Percentiles rank a stretch among this genome's conserved stretches.
Evolutionary conservation across 2,113 vertebrate genomes (phyloP).

Genomic region (Stictonetta naevosa): DNA sequence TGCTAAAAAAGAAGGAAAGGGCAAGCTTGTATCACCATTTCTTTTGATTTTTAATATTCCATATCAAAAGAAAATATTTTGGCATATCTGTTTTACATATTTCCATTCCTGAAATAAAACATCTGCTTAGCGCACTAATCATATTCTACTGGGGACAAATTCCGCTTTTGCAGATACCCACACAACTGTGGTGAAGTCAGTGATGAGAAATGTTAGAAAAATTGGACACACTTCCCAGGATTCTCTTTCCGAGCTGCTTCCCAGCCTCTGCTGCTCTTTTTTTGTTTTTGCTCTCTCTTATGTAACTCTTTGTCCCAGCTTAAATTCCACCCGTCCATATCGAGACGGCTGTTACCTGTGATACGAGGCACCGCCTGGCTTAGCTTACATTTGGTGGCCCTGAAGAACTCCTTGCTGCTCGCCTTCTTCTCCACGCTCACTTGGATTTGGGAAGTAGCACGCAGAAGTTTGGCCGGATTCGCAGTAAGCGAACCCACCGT

Average conservation of each 20-base stretch:
- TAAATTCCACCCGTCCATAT: too few relatives aligned
- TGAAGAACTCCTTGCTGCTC: background rate
- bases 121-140: conserved; percentile 14
- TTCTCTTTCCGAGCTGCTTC: conserved; percentile 47
- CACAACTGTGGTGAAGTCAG: background rate
- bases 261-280: background rate
- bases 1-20: background rate
- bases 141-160: background rate
- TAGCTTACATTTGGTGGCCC: background rate
- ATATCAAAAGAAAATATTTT: conserved; percentile 64
- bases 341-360: background rate
- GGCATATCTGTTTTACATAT: conserved; percentile 23
- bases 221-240: conserved; percentile 40
- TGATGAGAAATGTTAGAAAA: conserved; percentile 60
- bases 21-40: background rate
- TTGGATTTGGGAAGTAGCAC: background rate
- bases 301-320: background rate
- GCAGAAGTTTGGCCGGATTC: background rate
- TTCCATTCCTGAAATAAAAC: conserved; percentile 44
- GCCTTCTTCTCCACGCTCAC: background rate
- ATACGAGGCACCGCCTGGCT: background rate
- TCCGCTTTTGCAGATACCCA: background rate
- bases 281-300: background rate
- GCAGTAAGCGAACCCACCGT: background rate
- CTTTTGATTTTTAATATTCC: conserved; percentile 41